phyloP scores from a whole-genome alignment of 1,140 invertebrate species.

The Leptopilina clavipes region DNA sequence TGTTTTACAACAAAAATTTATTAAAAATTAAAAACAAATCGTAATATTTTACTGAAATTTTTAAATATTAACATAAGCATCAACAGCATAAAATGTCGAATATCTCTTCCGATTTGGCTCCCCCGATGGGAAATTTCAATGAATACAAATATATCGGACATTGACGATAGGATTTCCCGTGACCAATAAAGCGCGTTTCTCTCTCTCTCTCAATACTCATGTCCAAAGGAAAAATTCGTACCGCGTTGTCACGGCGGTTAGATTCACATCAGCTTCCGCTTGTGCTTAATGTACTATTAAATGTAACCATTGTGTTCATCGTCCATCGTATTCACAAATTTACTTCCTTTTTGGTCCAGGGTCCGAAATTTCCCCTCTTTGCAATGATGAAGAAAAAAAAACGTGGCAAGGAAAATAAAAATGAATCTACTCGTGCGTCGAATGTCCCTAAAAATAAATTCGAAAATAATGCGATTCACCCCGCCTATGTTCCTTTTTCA shows the following conservation, averaged over 20 bases:
- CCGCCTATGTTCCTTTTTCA: slow-evolving; percentile 49
- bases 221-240: slow-evolving; percentile 39
- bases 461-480: slow-evolving; percentile 51
- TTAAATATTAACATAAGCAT: background rate
- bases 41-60: background rate
- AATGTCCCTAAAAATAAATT: slow-evolving; percentile 54
- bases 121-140: background rate
- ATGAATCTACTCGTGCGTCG: slow-evolving; percentile 55
- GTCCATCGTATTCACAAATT: slow-evolving; percentile 48
- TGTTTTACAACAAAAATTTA: no score
- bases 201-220: background rate
- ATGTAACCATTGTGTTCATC: slow-evolving; percentile 54
- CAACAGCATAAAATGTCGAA: background rate
- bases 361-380: slow-evolving; percentile 40
- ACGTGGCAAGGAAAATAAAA: slow-evolving; percentile 44
- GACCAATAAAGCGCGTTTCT: slow-evolving; percentile 15
- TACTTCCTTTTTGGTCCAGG: slow-evolving; percentile 46
- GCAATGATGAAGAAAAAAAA: background rate
- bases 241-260: slow-evolving; percentile 35
- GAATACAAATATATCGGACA: slow-evolving; percentile 30
- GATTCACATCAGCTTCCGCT: slow-evolving; percentile 47
- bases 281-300: slow-evolving; percentile 59
- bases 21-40: no score
- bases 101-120: background rate
- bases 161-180: slow-evolving; percentile 25